Evolutionary conservation across 2,797 vertebrate genomes (phyloP).

Genomic region (Dallia pectoralis): DNA sequence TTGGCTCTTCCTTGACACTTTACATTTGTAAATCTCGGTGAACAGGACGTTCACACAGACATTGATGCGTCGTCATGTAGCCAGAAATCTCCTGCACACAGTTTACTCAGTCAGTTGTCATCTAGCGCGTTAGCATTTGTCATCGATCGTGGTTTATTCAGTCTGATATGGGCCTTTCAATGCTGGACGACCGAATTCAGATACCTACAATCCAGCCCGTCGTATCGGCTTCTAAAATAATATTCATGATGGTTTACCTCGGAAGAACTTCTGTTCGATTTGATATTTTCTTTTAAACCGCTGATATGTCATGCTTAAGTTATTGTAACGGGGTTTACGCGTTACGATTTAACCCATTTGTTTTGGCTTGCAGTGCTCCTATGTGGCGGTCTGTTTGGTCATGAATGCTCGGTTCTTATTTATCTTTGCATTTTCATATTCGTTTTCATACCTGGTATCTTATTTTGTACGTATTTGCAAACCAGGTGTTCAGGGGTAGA

Average conservation of each 20-base stretch:
- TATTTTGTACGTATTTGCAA: too few species aligned
- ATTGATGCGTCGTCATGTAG: background rate
- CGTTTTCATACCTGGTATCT: too few species aligned
- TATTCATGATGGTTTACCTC: background rate
- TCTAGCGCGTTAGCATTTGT: background rate
- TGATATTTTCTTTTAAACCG: too few species aligned
- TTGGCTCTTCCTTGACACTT: slow-evolving; percentile 13
- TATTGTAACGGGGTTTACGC: too few species aligned
- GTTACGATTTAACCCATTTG: too few species aligned
- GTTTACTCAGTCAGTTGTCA: background rate
- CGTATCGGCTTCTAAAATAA: too few species aligned
- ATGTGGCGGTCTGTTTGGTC: too few species aligned
- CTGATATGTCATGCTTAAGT: too few species aligned
- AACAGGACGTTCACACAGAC: slow-evolving; percentile 18
- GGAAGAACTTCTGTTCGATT: background rate
- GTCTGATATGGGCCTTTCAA: background rate
- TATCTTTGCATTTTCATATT: too few species aligned
- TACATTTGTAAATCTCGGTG: slow-evolving; percentile 12
- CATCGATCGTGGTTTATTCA: background rate
- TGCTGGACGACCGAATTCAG: background rate
- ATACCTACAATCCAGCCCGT: background rate
- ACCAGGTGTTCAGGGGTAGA: background rate
- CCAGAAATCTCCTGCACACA: background rate
- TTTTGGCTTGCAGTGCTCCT: too few species aligned
- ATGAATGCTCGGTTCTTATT: too few species aligned